A percentile compares a stretch with the other conserved stretches of the same genome.
Evolutionary conservation across 1,140 invertebrate genomes (phyloP).

Genomic region (Drosophila kohkoa): DNA sequence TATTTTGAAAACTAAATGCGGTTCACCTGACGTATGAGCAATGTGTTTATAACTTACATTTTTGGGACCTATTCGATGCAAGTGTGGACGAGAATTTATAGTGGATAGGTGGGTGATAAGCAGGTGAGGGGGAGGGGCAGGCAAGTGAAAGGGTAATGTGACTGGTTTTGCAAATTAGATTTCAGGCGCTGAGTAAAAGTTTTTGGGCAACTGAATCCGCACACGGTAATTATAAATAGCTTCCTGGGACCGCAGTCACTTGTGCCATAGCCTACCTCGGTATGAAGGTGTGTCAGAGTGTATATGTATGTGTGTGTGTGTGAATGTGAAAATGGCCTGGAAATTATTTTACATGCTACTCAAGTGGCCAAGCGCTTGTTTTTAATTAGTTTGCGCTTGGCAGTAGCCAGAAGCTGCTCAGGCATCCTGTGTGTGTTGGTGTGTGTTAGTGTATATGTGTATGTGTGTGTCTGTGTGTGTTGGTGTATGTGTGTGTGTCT

Average conservation of each 20-base stretch:
- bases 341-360: constrained; percentile 57
- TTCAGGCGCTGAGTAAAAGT: constrained; percentile 40
- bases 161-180: constrained; percentile 36
- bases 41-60: background rate
- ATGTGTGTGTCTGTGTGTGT: background rate
- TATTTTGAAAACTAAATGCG: background rate
- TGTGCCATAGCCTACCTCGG: constrained; percentile 8
- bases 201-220: constrained; percentile 38
- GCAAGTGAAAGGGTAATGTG: background rate
- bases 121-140: background rate
- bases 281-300: background rate
- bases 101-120: too few relatives aligned
- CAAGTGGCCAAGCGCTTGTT: constrained; percentile 52
- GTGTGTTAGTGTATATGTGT: too few relatives aligned
- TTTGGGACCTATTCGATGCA: constrained; percentile 1
- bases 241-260: constrained; percentile 37
- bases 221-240: constrained; percentile 56
- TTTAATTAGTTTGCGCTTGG: constrained; percentile 53
- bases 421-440: background rate
- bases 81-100: background rate
- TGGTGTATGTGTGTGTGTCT: constrained; percentile 12
- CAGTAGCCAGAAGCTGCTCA: constrained; percentile 31
- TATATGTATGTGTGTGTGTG: background rate
- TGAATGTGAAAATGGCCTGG: constrained; percentile 11
- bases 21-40: constrained; percentile 20